Evolutionary conservation across 2,888 invertebrate species (phyloP).

Genomic region (Cremastobaeus sp.): DNA sequence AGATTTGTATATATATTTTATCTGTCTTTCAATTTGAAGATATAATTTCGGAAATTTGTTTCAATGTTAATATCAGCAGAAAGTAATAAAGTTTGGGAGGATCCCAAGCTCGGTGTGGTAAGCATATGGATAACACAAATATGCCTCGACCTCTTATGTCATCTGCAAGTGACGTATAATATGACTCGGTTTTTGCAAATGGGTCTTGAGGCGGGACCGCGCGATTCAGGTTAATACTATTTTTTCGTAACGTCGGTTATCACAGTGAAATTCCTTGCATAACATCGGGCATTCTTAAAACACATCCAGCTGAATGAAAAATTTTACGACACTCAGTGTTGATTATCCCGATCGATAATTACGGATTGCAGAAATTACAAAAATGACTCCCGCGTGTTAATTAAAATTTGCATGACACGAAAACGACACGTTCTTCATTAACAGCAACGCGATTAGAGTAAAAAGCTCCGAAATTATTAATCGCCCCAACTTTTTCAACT

Average conservation of each 20-base stretch:
- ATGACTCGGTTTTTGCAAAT: constrained; percentile 23
- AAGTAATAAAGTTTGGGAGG: constrained; percentile 27
- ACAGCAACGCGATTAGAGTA: neutral
- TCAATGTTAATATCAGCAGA: constrained; percentile 2
- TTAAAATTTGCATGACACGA: no score
- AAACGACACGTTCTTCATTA: no score
- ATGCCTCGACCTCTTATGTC: constrained; percentile 32
- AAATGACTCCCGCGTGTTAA: no score
- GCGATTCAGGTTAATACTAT: constrained; percentile 27
- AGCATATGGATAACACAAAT: constrained; percentile 44
- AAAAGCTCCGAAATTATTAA: constrained; percentile 14
- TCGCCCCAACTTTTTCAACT: constrained; percentile 12
- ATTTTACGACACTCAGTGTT: no score
- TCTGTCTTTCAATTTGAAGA: no score
- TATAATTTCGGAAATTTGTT: constrained; percentile 14
- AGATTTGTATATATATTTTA: no score
- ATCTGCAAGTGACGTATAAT: constrained; percentile 44
- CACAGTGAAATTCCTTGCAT: neutral
- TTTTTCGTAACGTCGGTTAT: constrained; percentile 24
- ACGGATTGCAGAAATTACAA: no score
- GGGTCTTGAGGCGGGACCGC: constrained; percentile 8
- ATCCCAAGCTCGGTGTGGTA: constrained; percentile 17
- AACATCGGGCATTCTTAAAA: no score
- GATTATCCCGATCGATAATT: no score
- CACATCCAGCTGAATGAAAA: no score